A percentile compares a stretch with the other conserved stretches of the same genome.
These are phyloP conservation scores for Etia nguti DNA, from an alignment of 2,113 vertebrate genomes.

Conservation along the genomic window DNA sequence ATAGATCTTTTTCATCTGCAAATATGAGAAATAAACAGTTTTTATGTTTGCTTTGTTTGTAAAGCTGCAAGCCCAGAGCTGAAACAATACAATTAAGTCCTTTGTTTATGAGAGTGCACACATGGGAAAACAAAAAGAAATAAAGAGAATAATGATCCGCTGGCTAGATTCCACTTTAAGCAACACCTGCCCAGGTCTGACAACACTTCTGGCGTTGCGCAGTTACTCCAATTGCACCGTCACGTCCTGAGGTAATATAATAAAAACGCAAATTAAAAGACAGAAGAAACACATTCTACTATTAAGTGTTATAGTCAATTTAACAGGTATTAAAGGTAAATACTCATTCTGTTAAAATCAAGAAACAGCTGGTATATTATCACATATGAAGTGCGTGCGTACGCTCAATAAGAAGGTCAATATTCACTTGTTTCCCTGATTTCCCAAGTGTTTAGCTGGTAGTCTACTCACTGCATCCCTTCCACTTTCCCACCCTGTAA, in stretches of 20 bases:
- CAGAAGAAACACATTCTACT: not conserved
- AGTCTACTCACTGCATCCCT: not conserved
- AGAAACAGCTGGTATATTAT: not conserved
- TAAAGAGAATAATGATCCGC: not conserved
- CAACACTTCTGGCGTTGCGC: not conserved
- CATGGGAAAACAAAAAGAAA: not conserved
- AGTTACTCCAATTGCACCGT: not conserved
- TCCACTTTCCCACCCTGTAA: not conserved
- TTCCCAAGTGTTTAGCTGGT: not conserved
- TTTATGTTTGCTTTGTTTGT: not conserved
- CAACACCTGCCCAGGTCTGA: not conserved
- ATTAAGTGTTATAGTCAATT: not conserved
- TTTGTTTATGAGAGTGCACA: not conserved
- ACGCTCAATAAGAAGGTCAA: not conserved
- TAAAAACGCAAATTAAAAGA: not conserved
- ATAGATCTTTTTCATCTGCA: not conserved
- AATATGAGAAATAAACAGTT: not conserved
- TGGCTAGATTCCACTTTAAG: not conserved
- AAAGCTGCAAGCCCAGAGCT: not conserved
- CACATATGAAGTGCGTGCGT: not conserved
- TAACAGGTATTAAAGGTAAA: not conserved
- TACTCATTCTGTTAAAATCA: not conserved
- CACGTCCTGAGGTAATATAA: not conserved
- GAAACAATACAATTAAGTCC: not conserved
- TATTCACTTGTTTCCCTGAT: not conserved